phyloP scores from a whole-genome alignment of 2,113 vertebrate species.

The Athene noctua region DNA sequence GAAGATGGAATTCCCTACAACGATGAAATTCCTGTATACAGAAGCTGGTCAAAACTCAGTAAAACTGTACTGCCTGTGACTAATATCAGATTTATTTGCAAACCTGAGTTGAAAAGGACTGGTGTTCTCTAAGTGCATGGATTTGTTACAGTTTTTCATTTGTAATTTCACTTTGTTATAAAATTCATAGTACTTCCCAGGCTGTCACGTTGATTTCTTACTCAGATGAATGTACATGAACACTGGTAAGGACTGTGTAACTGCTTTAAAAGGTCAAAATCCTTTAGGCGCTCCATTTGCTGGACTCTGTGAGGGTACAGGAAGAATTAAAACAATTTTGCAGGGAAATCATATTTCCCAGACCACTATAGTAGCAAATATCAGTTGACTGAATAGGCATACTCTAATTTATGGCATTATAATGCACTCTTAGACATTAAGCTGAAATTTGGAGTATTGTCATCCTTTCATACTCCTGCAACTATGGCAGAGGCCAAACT shows the following conservation, averaged over 20 bases:
- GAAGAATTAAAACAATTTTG: neutral
- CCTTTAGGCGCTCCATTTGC: neutral
- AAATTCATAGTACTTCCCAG: neutral
- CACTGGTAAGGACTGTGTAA: neutral
- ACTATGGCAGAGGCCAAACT: neutral
- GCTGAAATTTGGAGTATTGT: neutral
- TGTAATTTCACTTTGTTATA: neutral
- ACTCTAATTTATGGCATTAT: neutral
- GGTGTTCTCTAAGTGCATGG: neutral
- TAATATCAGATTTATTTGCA: neutral
- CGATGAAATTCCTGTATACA: neutral
- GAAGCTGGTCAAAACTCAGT: neutral
- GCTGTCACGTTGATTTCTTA: neutral
- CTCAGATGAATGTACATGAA: neutral
- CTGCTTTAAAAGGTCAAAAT: neutral
- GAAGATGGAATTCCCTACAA: neutral
- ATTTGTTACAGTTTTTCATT: neutral
- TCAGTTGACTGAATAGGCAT: neutral
- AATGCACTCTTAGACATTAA: neutral
- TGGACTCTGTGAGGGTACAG: neutral
- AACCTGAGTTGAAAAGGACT: neutral
- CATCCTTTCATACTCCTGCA: neutral
- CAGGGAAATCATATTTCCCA: neutral
- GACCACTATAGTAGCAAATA: neutral
- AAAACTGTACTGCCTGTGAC: neutral